Conservation (phyloP, 2,888 invertebrate species). For the Lochmaea capreae region DNA sequence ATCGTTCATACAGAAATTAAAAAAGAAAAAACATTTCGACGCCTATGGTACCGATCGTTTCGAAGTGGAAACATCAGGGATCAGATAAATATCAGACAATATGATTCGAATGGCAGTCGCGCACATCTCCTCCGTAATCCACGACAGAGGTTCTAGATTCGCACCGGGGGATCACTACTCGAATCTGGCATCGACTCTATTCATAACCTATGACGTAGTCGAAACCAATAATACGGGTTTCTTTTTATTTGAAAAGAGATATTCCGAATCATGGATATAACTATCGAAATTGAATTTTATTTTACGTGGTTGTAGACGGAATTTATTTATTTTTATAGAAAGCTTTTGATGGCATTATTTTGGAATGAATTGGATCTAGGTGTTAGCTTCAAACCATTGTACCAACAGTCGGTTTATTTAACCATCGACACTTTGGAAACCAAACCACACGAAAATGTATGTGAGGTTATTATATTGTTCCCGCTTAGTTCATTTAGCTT, state of each 20-base stretch:
- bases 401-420: too few relatives aligned
- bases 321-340: not conserved
- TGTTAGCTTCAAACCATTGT: too few relatives aligned
- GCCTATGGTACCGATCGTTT: slow-evolving; percentile 24
- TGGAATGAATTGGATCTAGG: too few relatives aligned
- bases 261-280: slow-evolving; percentile 24
- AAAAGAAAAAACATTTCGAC: not conserved
- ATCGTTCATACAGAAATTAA: too few relatives aligned
- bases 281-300: slow-evolving; percentile 5
- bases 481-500: too few relatives aligned
- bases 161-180: slow-evolving; percentile 55
- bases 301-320: not conserved
- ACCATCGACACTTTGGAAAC: too few relatives aligned
- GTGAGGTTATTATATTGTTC: too few relatives aligned
- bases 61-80: slow-evolving; percentile 56
- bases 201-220: slow-evolving; percentile 56
- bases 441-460: too few relatives aligned
- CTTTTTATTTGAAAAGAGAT: slow-evolving; percentile 31
- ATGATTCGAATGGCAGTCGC: slow-evolving; percentile 61
- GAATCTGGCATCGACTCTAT: slow-evolving; percentile 55
- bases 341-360: too few relatives aligned
- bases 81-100: slow-evolving; percentile 63
- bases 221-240: slow-evolving; percentile 38
- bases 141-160: slow-evolving; percentile 60
- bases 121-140: slow-evolving; percentile 60